These are phyloP conservation scores for Cosmia trapezina DNA, from an alignment of 2,888 invertebrate species.

Conservation along the genomic window DNA sequence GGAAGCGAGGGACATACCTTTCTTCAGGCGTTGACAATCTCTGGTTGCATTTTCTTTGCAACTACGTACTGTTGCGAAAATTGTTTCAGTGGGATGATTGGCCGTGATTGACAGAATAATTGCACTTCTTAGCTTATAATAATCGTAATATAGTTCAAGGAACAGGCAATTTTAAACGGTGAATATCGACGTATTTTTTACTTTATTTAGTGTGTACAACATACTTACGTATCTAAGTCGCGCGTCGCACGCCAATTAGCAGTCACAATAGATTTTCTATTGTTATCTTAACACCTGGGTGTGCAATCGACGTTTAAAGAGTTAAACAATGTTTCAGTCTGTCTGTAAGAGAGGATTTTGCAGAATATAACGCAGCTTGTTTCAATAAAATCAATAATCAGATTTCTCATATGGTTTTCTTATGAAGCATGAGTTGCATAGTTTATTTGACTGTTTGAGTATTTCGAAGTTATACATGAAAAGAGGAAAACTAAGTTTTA, in stretches of 20 bases:
- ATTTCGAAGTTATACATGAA: no score
- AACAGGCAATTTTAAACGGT: neutral
- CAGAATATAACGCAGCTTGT: neutral
- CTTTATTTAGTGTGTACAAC: no score
- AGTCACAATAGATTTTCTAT: no score
- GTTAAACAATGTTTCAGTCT: no score
- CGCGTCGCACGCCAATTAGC: no score
- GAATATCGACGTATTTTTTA: no score
- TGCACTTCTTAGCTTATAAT: no score
- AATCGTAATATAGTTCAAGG: neutral
- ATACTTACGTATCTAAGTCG: no score
- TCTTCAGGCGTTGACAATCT: conserved; percentile 80
- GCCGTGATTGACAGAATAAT: neutral
- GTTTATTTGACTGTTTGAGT: neutral
- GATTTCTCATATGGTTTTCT: neutral
- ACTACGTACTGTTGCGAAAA: neutral
- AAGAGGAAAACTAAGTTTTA: no score
- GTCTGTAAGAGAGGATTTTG: neutral
- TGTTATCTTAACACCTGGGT: no score
- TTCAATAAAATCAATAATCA: neutral
- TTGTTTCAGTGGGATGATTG: neutral
- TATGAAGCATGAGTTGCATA: neutral
- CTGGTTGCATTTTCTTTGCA: conserved; percentile 43
- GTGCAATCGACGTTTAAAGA: no score
- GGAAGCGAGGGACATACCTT: conserved; percentile 86